Conservation (phyloP, 2,888 invertebrate genomes). For the Norana najaformis region DNA sequence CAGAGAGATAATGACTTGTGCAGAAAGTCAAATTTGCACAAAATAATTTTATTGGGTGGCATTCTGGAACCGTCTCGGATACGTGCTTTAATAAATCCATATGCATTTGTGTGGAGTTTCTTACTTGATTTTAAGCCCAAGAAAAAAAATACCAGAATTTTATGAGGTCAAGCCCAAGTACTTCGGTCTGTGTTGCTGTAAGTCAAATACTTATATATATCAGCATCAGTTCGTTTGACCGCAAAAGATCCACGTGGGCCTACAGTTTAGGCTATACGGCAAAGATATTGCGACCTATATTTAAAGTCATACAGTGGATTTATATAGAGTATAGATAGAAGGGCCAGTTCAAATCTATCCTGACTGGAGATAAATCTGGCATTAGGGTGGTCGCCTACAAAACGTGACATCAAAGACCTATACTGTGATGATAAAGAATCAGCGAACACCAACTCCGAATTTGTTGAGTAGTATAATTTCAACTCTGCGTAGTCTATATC, state of each 20-base stretch:
- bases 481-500: neutral
- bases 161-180: neutral
- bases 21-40: no score
- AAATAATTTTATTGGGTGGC: neutral
- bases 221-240: neutral
- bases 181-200: no score
- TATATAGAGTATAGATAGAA: neutral
- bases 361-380: neutral
- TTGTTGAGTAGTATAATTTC: neutral
- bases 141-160: neutral
- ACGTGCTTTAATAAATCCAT: neutral
- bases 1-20: neutral
- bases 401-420: neutral
- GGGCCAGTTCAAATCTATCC: neutral
- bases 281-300: no score
- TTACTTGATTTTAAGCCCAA: neutral
- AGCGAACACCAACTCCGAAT: no score
- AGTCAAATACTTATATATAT: neutral
- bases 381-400: neutral
- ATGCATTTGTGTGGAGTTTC: neutral
- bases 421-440: neutral
- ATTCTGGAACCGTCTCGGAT: neutral
- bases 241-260: neutral
- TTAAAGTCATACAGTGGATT: neutral
- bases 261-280: no score